Evolutionary conservation across 2,888 invertebrate species (phyloP), one percentile per base, ranked within the genome.

Genomic region (Acleris cristana): DNA sequence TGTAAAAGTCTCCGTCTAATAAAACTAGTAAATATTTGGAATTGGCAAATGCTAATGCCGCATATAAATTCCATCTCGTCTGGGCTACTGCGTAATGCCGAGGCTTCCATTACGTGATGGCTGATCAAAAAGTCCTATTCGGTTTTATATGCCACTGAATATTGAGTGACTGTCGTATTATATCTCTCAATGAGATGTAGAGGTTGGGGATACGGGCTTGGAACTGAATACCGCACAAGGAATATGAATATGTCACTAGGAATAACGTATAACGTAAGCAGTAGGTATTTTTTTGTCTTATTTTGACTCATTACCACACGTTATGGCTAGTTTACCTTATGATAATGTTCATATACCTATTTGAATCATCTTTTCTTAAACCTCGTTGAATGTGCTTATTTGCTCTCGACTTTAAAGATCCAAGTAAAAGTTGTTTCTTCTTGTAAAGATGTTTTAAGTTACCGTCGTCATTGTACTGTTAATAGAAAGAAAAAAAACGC

Each of bases 111-210:
- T 80, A 77, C 81, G 78, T 75, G 81, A 78, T 77, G 77, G 76
- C 80, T 79, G 81, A 82, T 83, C 85, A 82, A 85, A 84, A 84
- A 85, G 79, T 84, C 80, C 79, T 77, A 84, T 85, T 81, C 78
- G 75, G 74, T 79, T 85, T 85, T 85, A 85, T 87, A 85, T 81
- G 84, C 83, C 85, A 83, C 83, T 88, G 88, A 88, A 89, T 89
- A 88, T 83, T 85, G 85, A 87, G 81, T 78, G 81, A 77, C 75
- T 78, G 79, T 69, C 73, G 77, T 72, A 69, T 73, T 78, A 81
- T 83, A 82, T 84, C 85, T 86, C 82, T 80, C 79, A 81, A 84
- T 76, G 79, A 83, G 79, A 80, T 80, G 79, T 73, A 74, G 73
- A 69, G 70, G 71, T 71, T 65, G 57, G 70, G 56, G 65, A 65